These are phyloP conservation scores for Nemopilema nomurai DNA, from an alignment of 30 jellyfish, hydroid and myxozoan species.

Conservation along the genomic window DNA sequence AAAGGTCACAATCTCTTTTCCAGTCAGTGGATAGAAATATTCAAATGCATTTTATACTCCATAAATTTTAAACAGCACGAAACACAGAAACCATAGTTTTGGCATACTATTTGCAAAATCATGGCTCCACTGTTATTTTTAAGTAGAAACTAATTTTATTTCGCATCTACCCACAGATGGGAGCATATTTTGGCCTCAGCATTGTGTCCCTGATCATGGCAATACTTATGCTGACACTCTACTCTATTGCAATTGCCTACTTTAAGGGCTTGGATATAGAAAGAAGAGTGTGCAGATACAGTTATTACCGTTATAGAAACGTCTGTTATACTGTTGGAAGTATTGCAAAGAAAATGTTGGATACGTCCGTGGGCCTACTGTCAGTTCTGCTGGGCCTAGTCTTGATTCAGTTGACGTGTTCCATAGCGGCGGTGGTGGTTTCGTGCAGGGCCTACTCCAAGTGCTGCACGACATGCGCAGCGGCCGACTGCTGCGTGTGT, in stretches of 20 bases:
- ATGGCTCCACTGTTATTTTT: no score
- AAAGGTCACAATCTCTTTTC: no score
- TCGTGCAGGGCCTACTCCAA: slow-evolving; percentile 48
- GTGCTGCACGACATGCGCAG: slow-evolving; percentile 22
- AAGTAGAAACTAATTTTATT: no score
- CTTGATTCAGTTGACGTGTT: slow-evolving; percentile 29
- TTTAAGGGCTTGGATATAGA: no score
- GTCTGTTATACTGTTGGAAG: background rate
- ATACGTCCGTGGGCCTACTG: background rate
- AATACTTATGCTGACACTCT: background rate
- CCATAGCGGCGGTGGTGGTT: background rate
- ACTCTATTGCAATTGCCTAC: background rate
- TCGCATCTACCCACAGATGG: background rate
- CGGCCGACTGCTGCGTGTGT: slow-evolving; percentile 4
- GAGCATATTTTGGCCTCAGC: slow-evolving; percentile 13
- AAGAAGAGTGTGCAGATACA: background rate
- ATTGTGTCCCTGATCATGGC: background rate
- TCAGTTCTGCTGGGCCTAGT: slow-evolving; percentile 29
- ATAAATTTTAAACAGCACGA: no score
- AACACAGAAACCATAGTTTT: no score
- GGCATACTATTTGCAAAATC: no score
- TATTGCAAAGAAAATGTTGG: background rate
- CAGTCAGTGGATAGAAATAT: no score
- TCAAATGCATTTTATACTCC: no score
- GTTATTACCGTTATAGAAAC: background rate